These are phyloP conservation scores for Drosophila multiciliata DNA, from an alignment of 2,888 invertebrate species.

Conservation along the genomic window DNA sequence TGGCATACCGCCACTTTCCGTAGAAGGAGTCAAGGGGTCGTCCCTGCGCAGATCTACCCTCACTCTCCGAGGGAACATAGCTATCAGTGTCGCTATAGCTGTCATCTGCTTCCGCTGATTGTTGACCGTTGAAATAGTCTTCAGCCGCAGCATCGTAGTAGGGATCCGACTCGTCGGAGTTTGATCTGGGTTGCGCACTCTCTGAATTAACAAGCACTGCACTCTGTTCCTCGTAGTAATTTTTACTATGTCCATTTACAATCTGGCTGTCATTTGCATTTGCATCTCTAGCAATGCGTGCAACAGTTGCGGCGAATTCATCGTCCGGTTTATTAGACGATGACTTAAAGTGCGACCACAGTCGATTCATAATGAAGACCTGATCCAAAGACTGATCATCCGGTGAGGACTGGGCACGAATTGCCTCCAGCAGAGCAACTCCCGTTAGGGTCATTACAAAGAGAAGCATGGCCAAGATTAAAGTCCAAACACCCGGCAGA, in stretches of 20 bases:
- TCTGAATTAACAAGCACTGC: slow-evolving; percentile 68
- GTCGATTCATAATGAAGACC: slow-evolving; percentile 55
- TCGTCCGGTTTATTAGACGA: slow-evolving; percentile 34
- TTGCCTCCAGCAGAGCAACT: slow-evolving; percentile 53
- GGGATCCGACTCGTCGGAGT: slow-evolving; percentile 53
- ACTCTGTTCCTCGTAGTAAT: slow-evolving; percentile 67
- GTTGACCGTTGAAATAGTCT: slow-evolving; percentile 48
- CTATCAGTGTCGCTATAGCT: slow-evolving; percentile 7
- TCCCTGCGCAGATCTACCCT: slow-evolving; percentile 55
- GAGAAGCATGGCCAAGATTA: slow-evolving; percentile 49
- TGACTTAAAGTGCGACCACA: slow-evolving; percentile 54
- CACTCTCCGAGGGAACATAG: slow-evolving; percentile 10
- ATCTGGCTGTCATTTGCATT: slow-evolving; percentile 33
- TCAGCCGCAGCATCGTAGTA: slow-evolving; percentile 49
- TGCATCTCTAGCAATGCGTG: slow-evolving; percentile 57
- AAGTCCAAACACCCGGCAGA: slow-evolving; percentile 51
- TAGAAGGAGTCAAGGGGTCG: slow-evolving; percentile 61
- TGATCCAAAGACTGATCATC: slow-evolving; percentile 19
- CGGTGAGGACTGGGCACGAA: slow-evolving; percentile 17
- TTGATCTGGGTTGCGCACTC: slow-evolving; percentile 45
- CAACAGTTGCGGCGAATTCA: slow-evolving; percentile 55
- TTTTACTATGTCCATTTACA: slow-evolving; percentile 30
- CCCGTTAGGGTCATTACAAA: slow-evolving; percentile 55
- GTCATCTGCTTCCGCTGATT: slow-evolving; percentile 15
- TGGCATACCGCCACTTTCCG: slow-evolving; percentile 45